Base-by-base conservation (phyloP, 1,140 invertebrate species). In the Colletes latitarsis region DNA sequence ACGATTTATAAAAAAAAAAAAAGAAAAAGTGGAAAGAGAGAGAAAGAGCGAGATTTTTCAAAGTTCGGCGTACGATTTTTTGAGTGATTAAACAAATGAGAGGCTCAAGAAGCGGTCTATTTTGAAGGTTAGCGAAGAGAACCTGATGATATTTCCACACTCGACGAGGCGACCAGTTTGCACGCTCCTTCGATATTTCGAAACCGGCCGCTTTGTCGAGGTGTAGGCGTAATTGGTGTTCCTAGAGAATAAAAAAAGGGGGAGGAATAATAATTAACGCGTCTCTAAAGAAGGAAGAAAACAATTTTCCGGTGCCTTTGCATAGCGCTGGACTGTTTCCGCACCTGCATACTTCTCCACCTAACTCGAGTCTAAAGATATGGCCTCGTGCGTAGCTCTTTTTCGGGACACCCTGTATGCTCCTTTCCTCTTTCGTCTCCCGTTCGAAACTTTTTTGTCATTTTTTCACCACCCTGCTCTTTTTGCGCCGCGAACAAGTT, bases 291-390 rank as follows among this genome's bases (percentile, higher is more conserved):
- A 85, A 58, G 53, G 58, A 82, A 64, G 52, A 63, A 55, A 82
- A 87, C 71, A 88, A 83, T 82, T 86, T 78, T 85, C 88, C 88
- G 73, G 86, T 89, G 88, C 88, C 88, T 89, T 88, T 82, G 64
- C 73, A 85, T 88, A 86, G 87, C 86, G 86, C 86, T 88, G 88
- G 87, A 86, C 81, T 78, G 74, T 86, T 83, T 80, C 57, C 73
- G 80, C 67, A 82, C 58, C 76, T 60, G 74, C 78, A 84, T 77
- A 84, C 58, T 88, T 78, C 86, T 71, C 86, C 71, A 86, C 70
- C 64, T 49, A 60, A 82, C 57, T 85, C 62, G 76, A 58, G 43
- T 80, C 52, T 69, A 84, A 66, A 43, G 64, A 82, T 30, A 79
- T 75, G 70, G 68, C 82, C 76, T 82, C 73, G 78, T 87, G 75